These are phyloP conservation scores for Agelas oroides DNA, from an alignment of 37 sponge, comb jelly and placozoan genomes.

Conservation along the genomic window DNA sequence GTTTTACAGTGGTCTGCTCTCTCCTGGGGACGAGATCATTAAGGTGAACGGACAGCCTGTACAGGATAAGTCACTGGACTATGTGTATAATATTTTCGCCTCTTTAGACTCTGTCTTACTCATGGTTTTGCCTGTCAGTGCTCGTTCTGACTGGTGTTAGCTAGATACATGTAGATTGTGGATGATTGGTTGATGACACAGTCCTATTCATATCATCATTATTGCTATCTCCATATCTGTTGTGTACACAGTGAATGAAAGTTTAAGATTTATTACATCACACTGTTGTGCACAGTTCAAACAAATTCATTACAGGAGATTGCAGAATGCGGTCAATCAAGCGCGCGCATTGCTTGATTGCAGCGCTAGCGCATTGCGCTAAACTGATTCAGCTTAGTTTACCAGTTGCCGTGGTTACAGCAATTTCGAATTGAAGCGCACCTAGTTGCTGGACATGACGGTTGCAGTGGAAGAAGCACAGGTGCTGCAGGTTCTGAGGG, in stretches of 20 bases:
- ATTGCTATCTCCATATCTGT: too few relatives aligned
- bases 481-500: conserved; percentile 37
- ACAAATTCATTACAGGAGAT: background rate
- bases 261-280: too few relatives aligned
- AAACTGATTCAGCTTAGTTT: too few relatives aligned
- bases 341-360: too few relatives aligned
- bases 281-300: background rate
- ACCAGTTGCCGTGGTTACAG: background rate
- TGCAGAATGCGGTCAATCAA: background rate
- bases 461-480: conserved; percentile 38
- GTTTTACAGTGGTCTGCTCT: conserved; percentile 46
- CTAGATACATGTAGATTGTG: too few relatives aligned
- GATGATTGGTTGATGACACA: too few relatives aligned
- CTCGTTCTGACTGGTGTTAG: conserved; percentile 30
- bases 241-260: too few relatives aligned
- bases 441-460: background rate
- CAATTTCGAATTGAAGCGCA: background rate
- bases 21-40: conserved; percentile 57
- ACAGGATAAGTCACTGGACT: conserved; percentile 37
- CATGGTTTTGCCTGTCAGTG: conserved; percentile 17
- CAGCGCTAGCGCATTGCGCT: too few relatives aligned
- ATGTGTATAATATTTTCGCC: conserved; percentile 25
- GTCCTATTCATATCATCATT: too few relatives aligned
- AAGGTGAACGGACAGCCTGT: conserved; percentile 17
- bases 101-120: conserved; percentile 24